phyloP scores from a whole-genome alignment of 1,140 invertebrate species.

The Bombus polaris region DNA sequence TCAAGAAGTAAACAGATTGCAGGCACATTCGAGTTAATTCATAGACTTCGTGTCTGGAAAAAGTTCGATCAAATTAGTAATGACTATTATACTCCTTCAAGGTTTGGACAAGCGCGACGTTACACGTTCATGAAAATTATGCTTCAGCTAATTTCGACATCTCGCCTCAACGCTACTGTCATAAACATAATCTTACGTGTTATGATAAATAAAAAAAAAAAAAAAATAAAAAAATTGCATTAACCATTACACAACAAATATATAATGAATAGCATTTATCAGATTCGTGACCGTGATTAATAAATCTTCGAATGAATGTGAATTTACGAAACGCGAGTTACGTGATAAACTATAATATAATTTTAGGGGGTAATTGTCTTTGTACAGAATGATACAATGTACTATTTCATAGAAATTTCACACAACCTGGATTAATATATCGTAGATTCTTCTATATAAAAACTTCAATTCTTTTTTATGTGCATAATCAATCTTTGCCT shows the following conservation, averaged over 20 bases:
- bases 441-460: slow-evolving; percentile 39
- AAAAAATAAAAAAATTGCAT: neutral
- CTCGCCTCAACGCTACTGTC: slow-evolving; percentile 10
- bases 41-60: slow-evolving; percentile 72
- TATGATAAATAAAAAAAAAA: neutral
- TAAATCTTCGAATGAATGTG: neutral
- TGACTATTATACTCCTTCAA: slow-evolving; percentile 72
- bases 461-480: slow-evolving; percentile 40
- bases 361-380: slow-evolving; percentile 9
- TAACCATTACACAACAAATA: neutral
- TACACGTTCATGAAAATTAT: slow-evolving; percentile 40
- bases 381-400: neutral
- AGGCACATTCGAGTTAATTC: slow-evolving; percentile 82
- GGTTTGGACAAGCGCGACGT: slow-evolving; percentile 36
- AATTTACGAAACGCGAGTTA: slow-evolving; percentile 6
- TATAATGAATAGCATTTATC: neutral
- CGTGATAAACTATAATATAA: slow-evolving; percentile 1
- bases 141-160: slow-evolving; percentile 8
- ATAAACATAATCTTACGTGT: neutral
- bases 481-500: slow-evolving; percentile 54
- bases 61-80: slow-evolving; percentile 70
- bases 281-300: neutral
- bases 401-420: slow-evolving; percentile 3
- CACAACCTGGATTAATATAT: neutral
- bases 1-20: slow-evolving; percentile 81